Base-by-base conservation (phyloP, 2,113 vertebrate genomes). In the Malurus elegans region DNA sequence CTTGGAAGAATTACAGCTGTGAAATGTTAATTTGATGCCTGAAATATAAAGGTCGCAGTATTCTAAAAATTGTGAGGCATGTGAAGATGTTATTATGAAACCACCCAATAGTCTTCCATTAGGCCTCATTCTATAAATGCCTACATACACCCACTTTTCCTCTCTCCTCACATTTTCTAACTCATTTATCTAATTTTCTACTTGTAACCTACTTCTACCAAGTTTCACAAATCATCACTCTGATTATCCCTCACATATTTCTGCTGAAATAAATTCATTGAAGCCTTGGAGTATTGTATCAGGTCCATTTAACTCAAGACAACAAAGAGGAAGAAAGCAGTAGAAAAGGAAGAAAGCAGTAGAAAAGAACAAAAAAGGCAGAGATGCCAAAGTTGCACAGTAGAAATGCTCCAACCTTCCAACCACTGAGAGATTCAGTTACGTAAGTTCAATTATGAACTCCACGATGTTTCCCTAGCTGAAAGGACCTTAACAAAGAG, bases 1-100 rank as follows among this genome's bases (percentile, higher is more conserved):
- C 38, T 76, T 79, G 79, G 71, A 90, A 86, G 61, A 90, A 88
- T 86, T 93, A 96, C 91, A 96, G 89, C 96, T 95, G 91, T 78
- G 69, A 92, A 95, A 83, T 80, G 69, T 56, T 86, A 70, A 96
- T 89, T 60, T 81, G 64, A 29, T 92, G 83, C 86, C 86, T 86
- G 83, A 95, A 95, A 92, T 71, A 80, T 62, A 90, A 94, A 94
- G 83, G 76, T 91, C 1, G 1, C 72, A 83, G 19, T 15, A 78
- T 42, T 86, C 94, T 56, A 86, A 74, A 94, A 93, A 75, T 20
- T 51, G 67, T 73, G 29, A 76, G 60, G 90, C 74, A 45, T 18
- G 12, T 66, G 54, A 50, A 82, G 54, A 76, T 32, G 54, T 80
- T 94, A 90, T 83, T 88, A 91, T 60, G 31, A 88, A 67, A 86